Evolutionary conservation across 2,113 vertebrate species (phyloP).

Genomic region (Lampris incognitus): DNA sequence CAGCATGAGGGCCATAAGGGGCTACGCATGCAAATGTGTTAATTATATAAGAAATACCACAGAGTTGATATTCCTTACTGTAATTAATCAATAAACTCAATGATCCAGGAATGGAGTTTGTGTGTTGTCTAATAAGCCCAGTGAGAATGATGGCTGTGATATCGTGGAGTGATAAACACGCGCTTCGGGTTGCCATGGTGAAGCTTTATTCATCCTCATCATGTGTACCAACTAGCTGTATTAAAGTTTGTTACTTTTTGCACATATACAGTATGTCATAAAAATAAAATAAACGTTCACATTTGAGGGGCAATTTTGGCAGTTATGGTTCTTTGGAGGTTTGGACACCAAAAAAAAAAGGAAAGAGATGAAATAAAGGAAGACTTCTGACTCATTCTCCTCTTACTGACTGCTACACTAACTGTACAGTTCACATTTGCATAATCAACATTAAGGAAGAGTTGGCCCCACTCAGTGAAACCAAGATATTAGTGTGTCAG

Average conservation of each 20-base stretch:
- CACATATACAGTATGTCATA: slow-evolving; percentile 52
- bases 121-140: too few species aligned
- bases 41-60: too few species aligned
- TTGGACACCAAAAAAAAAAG: slow-evolving; percentile 45
- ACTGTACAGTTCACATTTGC: slow-evolving; percentile 58
- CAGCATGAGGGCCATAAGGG: too few species aligned
- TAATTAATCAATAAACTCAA: too few species aligned
- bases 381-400: slow-evolving; percentile 61
- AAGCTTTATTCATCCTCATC: slow-evolving; percentile 61
- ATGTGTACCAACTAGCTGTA: slow-evolving; percentile 61
- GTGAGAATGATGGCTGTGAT: not conserved
- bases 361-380: slow-evolving; percentile 55
- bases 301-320: slow-evolving; percentile 63
- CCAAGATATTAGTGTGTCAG: slow-evolving; percentile 33
- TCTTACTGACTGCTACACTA: slow-evolving; percentile 27
- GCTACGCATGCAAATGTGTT: too few species aligned
- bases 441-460: slow-evolving; percentile 70
- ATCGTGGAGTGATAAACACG: not conserved
- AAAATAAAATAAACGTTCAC: slow-evolving; percentile 64
- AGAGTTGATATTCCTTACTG: too few species aligned
- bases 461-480: slow-evolving; percentile 42
- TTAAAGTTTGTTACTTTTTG: slow-evolving; percentile 50
- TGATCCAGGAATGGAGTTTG: too few species aligned
- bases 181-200: slow-evolving; percentile 42
- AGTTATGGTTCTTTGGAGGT: slow-evolving; percentile 71